Percentiles rank a stretch among this genome's conserved stretches.
Conservation (phyloP, 2,113 vertebrate genomes). For the Cavia porcellus region DNA sequence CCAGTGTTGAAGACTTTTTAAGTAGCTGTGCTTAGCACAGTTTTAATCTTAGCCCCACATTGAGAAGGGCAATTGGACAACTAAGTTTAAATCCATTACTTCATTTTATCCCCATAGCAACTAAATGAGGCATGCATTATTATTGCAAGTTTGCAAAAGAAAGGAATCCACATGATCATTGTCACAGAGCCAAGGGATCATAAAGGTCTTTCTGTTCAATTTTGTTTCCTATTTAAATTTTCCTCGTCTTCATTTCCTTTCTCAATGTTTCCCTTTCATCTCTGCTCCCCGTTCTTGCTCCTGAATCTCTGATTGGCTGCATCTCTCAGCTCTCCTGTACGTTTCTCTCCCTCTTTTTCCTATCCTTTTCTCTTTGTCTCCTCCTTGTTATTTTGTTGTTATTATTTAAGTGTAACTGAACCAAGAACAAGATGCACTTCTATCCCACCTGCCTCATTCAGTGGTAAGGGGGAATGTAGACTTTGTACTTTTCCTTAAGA, state of each 20-base stretch:
- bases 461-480: background rate
- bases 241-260: background rate
- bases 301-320: too few species aligned
- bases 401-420: background rate
- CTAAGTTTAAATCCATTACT: background rate
- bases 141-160: background rate
- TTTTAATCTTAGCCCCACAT: background rate
- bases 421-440: background rate
- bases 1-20: background rate
- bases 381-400: background rate
- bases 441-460: background rate
- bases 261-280: background rate
- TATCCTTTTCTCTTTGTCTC: background rate
- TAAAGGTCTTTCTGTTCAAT: background rate
- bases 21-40: background rate
- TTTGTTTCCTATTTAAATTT: background rate
- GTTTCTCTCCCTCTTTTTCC: background rate
- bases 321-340: background rate
- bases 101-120: background rate
- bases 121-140: background rate
- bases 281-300: background rate
- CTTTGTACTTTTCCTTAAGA: background rate
- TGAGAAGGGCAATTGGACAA: background rate
- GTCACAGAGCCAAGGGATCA: background rate
- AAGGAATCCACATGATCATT: background rate